Evolutionary conservation across 2,113 vertebrate species (phyloP).

Genomic region (Sphyrna mokarran): DNA sequence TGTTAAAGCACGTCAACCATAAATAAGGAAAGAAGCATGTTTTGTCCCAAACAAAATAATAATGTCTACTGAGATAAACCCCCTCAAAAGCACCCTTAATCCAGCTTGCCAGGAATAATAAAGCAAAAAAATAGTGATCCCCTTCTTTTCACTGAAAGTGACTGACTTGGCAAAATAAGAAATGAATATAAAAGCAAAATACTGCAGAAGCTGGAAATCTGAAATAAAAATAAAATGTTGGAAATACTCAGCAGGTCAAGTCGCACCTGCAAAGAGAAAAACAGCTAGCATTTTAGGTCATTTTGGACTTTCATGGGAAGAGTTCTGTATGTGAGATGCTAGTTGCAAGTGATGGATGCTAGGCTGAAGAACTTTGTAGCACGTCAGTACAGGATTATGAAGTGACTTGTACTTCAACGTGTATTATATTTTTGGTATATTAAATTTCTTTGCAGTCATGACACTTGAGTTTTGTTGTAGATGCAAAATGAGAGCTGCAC

Average conservation of each 20-base stretch:
- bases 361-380: background rate
- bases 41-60: background rate
- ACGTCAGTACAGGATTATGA: too few relatives aligned
- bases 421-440: background rate
- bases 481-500: slow-evolving; percentile 74
- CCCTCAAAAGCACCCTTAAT: background rate
- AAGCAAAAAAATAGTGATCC: background rate
- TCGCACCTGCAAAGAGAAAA: background rate
- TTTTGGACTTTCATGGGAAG: background rate
- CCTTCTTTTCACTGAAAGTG: background rate
- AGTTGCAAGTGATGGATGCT: background rate
- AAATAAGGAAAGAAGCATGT: background rate
- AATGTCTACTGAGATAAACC: background rate
- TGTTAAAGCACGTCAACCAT: background rate
- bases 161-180: background rate
- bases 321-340: background rate
- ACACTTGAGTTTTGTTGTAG: slow-evolving; percentile 47
- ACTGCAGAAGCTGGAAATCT: background rate
- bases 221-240: background rate
- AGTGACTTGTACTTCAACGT: background rate
- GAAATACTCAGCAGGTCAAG: background rate
- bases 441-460: background rate
- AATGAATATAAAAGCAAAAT: background rate
- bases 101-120: background rate
- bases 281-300: background rate